These are phyloP conservation scores for Dinothrombium tinctorium DNA, from an alignment of 1,140 invertebrate genomes.

Conservation along the genomic window DNA sequence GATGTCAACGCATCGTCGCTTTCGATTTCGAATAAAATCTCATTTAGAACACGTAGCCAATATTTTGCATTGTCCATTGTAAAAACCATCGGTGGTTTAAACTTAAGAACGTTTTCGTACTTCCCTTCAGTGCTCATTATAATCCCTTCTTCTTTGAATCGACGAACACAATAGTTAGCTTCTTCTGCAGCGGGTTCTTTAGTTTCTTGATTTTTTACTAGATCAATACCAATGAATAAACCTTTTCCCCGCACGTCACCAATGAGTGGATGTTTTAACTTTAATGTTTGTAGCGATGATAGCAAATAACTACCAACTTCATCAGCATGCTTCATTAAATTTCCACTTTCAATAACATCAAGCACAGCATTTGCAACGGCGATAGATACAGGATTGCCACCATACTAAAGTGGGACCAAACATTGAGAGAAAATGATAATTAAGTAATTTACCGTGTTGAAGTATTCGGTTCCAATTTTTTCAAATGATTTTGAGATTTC, in stretches of 20 bases:
- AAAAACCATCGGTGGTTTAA: conserved; percentile 94
- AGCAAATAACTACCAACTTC: conserved; percentile 56
- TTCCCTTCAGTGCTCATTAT: conserved; percentile 81
- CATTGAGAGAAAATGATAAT: not conserved
- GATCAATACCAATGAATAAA: conserved; percentile 75
- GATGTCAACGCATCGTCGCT: too few species aligned
- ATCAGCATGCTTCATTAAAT: conserved; percentile 50
- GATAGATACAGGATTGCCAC: conserved; percentile 92
- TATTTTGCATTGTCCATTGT: conserved; percentile 49
- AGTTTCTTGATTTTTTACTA: conserved; percentile 50
- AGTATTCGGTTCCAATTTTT: conserved; percentile 85
- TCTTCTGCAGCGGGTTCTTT: conserved; percentile 56
- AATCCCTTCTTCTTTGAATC: conserved; percentile 65
- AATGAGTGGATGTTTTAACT: conserved; percentile 46
- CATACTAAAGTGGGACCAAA: conserved; percentile 41
- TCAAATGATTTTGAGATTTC: conserved; percentile 73
- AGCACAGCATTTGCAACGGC: conserved; percentile 84
- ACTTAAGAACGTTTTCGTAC: conserved; percentile 74
- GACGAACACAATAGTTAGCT: conserved; percentile 37
- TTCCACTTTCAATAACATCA: conserved; percentile 63
- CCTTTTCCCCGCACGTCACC: conserved; percentile 55
- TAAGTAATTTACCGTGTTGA: conserved; percentile 57
- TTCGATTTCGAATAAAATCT: too few species aligned
- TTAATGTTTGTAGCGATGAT: conserved; percentile 38
- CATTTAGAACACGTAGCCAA: too few species aligned